phyloP scores from a whole-genome alignment of 2,113 vertebrate genomes.

The Dipodomys stephensi region DNA sequence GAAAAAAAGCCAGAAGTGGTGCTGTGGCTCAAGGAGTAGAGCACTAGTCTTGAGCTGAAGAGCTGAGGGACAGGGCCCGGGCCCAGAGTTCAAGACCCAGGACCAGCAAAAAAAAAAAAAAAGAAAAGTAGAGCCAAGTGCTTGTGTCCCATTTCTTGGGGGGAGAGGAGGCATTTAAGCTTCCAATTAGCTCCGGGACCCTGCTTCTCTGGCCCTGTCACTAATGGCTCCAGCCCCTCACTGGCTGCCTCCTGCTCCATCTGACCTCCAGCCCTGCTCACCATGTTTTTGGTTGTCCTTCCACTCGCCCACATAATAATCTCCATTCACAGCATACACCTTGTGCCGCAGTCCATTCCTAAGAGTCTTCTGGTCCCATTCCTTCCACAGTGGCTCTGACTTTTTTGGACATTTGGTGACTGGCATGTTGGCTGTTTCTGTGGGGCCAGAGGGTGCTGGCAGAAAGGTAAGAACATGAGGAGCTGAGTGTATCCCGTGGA shows the following conservation, averaged over 20 bases:
- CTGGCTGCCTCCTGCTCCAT: accelerated
- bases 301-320: conserved; percentile 94
- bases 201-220: background rate
- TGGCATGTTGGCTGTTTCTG: conserved; percentile 87
- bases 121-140: too few species aligned
- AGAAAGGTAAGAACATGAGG: conserved; percentile 55
- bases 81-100: too few species aligned
- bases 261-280: conserved; percentile 74
- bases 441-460: background rate
- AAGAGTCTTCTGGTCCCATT: conserved; percentile 90
- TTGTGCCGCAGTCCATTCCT: conserved; percentile 89
- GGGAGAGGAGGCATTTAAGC: background rate
- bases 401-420: conserved; percentile 80
- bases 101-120: too few species aligned
- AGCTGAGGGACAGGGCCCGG: too few species aligned
- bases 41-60: too few species aligned
- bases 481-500: background rate
- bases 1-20: too few species aligned
- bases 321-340: conserved; percentile 88
- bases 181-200: background rate
- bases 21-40: too few species aligned
- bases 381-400: conserved; percentile 81
- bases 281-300: conserved; percentile 92
- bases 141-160: too few species aligned
- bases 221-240: background rate